Evolutionary conservation across 1,140 invertebrate species (phyloP).

Genomic region (Luehdorfia chinensis): DNA sequence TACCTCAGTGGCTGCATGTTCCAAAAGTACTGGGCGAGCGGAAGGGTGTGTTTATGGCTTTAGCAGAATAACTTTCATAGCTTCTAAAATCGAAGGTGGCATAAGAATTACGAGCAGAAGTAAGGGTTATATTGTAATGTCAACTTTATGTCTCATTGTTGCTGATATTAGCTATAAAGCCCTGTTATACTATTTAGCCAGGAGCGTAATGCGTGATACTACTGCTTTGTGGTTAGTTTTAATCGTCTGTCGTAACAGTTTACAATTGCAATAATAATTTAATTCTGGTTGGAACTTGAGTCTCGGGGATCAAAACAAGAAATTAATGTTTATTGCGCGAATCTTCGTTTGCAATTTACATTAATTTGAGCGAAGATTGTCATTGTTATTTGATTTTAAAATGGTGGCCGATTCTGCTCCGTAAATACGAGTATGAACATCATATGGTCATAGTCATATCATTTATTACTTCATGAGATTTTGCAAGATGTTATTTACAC

Average conservation of each 20-base stretch:
- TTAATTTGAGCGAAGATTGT: slow-evolving; percentile 34
- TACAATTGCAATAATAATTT: slow-evolving; percentile 72
- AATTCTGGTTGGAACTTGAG: slow-evolving; percentile 45
- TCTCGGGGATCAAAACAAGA: slow-evolving; percentile 48
- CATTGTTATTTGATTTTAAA: slow-evolving; percentile 47
- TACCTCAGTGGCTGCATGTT: slow-evolving; percentile 34
- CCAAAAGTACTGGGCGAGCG: slow-evolving; percentile 43
- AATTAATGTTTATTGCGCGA: slow-evolving; percentile 40
- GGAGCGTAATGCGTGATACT: slow-evolving; percentile 34
- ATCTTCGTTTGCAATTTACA: slow-evolving; percentile 45
- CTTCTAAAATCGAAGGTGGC: slow-evolving; percentile 48
- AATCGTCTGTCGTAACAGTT: slow-evolving; percentile 64
- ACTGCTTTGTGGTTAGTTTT: slow-evolving; percentile 57
- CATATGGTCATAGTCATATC: no score
- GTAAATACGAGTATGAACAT: no score
- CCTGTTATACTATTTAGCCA: slow-evolving; percentile 34
- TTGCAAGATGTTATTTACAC: no score
- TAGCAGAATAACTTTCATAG: slow-evolving; percentile 32
- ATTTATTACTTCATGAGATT: no score
- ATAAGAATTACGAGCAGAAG: slow-evolving; percentile 44
- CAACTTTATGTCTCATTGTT: slow-evolving; percentile 36
- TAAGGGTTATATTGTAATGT: slow-evolving; percentile 45
- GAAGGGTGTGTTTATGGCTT: slow-evolving; percentile 50
- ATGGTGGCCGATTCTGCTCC: neutral
- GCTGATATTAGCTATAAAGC: slow-evolving; percentile 57